Evolutionary conservation across 2,797 vertebrate genomes (phyloP), one percentile per base, ranked within the genome.

Genomic region (Gallinago stenura): DNA sequence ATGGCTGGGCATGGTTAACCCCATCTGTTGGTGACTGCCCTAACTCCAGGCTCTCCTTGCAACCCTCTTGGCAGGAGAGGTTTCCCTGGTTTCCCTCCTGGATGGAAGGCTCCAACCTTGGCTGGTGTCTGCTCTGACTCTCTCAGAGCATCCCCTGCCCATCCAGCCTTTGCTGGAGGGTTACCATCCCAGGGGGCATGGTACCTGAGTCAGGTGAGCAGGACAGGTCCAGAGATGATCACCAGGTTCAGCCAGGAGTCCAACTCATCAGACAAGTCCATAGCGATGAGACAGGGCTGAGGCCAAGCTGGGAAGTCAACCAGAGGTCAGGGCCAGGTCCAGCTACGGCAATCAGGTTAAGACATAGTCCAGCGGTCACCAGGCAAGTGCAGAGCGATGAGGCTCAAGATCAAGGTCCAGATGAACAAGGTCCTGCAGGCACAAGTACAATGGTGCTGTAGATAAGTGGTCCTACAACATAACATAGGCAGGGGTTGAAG

Each of bases 401-500:
- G 26, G 30, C 17, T 16, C 35, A 61, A 65, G 58, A 48, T 12
- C 16, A 65, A 65, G 70, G 69, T 30, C 37, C 20, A 69, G 16
- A 84, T n/a, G 30, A 66, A 21, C 13, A 14, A 56, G 41, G 35
- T n/a, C 58, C 25, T 26, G 75, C 62, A 71, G 73, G 35, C n/a
- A 51, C 6, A 71, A 25, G 21, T 1, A 1, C 1, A 1, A 19
- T n/a, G 53, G n/a, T 3, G 6, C n/a, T 37, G 24, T 46, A 53
- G 19, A 62, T 33, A 62, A 46, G 19, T 10, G 20, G 13, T 95
- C 43, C 64, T 81, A 39, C n/a, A 31, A 6, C 19, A 37, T 2
- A 68, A 28, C 39, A 81, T 46, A 60, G 71, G 10, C 28, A 76
- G 54, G 35, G 68, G 16, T 43, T 78, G 54, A 60, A 89, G 61